Base-by-base conservation (phyloP, 2,888 invertebrate genomes). In the Branchellion lobata region DNA sequence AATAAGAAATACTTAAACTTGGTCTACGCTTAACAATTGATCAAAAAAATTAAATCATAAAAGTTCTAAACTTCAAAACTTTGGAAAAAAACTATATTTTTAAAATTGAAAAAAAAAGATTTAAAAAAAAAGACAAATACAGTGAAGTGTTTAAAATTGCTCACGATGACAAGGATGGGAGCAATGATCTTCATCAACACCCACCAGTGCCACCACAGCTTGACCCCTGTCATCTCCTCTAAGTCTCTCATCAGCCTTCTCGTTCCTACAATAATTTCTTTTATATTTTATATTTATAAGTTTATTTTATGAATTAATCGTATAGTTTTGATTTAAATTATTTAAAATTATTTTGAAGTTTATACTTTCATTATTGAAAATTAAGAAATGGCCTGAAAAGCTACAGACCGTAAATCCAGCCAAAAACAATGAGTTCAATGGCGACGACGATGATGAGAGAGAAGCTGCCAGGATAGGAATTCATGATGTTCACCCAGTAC, bases 111-210 rank as follows among this genome's bases (percentile, higher is more conserved):
- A 47, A 47, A 14, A 14, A 14, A 47, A 47, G 8, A 14, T 47
- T 47, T 47, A 57, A 57, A 57, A 57, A 57, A 24, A 18, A 24
- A 18, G 3, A 57, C 5, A 24, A 24, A 57, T 8, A 47, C 8
- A 47, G 8, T 47, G 11, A 47, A 47, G 47, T 18, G 8, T 14
- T 47, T 47, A 8, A 18, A 47, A 47, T 47, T 47, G 18, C 18
- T 18, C 18, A 57, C 61, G 3, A 57, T 14, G 47, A 47, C 47
- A 18, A 47, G 47, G 18, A 47, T 8, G 18, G 47, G 0, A 92
- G 90, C n/a, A 83, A 91, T 91, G 83, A 91, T 91, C 84, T 90
- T 90, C 93, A 93, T 94, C 81, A 92, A 90, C 21, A 91, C 85
- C 8, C 91, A 89, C 93, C 93, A 94, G 86, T 91, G 90, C 34